A percentile compares a stretch with the other conserved stretches of the same genome.
phyloP scores from a whole-genome alignment of 2,797 vertebrate species.

The Microchirus variegatus region DNA sequence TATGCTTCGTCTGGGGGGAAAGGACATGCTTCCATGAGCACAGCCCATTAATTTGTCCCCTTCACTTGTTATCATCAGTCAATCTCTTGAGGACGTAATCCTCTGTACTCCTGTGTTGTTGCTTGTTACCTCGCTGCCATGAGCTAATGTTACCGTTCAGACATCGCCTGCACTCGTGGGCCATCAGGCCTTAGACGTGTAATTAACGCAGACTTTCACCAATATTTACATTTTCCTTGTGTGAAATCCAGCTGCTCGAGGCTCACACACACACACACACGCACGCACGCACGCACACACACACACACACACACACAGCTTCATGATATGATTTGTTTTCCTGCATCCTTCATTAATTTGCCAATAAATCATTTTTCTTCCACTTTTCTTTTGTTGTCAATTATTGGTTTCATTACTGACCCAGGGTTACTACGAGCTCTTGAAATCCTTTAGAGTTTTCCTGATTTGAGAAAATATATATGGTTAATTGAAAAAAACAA shows the following conservation, averaged over 20 bases:
- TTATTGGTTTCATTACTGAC: constrained; percentile 13
- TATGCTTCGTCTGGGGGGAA: constrained; percentile 54
- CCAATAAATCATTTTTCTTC: constrained; percentile 81
- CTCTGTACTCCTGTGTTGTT: constrained; percentile 52
- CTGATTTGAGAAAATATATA: too few relatives aligned
- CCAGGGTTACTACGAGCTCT: too few relatives aligned
- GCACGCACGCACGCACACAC: neutral
- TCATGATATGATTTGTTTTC: constrained; percentile 80
- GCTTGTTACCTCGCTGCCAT: constrained; percentile 57
- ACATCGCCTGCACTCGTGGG: constrained; percentile 19
- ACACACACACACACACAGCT: constrained; percentile 29
- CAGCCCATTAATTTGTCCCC: constrained; percentile 63
- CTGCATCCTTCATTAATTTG: constrained; percentile 78
- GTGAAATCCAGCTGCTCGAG: constrained; percentile 31
- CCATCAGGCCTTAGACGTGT: constrained; percentile 18
- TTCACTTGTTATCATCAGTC: constrained; percentile 61
- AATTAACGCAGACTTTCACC: constrained; percentile 25
- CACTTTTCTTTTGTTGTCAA: constrained; percentile 13
- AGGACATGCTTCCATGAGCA: constrained; percentile 64
- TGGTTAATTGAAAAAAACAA: too few relatives aligned
- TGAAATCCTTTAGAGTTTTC: too few relatives aligned
- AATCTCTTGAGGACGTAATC: constrained; percentile 66
- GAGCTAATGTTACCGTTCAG: constrained; percentile 52
- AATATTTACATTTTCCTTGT: constrained; percentile 28
- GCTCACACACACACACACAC: neutral